phyloP scores from a whole-genome alignment of 2,113 vertebrate genomes.

The Progne subis region DNA sequence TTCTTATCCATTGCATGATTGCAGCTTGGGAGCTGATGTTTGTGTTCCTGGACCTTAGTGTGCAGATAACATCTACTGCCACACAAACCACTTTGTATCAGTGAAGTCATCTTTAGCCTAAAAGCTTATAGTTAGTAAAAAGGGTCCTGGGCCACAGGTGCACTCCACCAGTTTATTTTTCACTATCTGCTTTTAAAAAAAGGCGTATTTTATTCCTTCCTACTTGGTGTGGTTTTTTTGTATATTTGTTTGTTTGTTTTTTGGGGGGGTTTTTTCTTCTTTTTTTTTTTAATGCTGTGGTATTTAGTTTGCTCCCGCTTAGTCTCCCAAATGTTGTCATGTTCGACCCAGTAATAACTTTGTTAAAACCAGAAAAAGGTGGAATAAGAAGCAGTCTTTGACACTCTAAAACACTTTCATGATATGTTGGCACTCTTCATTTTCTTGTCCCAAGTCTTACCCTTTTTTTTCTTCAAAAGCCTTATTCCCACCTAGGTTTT shows the following conservation, averaged over 20 bases:
- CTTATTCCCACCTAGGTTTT: not conserved
- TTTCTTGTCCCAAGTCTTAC: not conserved
- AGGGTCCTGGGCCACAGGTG: too few relatives aligned
- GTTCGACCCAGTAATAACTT: not conserved
- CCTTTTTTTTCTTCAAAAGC: not conserved
- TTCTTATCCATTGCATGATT: not conserved
- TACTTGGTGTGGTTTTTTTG: too few relatives aligned
- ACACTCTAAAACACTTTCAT: not conserved
- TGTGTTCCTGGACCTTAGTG: not conserved
- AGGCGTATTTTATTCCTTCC: fast-evolving
- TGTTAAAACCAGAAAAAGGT: too few relatives aligned
- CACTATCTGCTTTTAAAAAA: not conserved
- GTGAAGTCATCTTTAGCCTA: not conserved
- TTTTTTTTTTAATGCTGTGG: fast-evolving
- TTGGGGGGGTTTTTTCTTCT: not conserved
- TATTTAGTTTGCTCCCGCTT: not conserved
- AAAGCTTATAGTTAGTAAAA: not conserved
- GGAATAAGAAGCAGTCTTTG: not conserved
- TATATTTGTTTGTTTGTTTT: too few relatives aligned
- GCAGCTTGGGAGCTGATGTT: not conserved
- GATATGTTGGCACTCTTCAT: not conserved
- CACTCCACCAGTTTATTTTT: not conserved
- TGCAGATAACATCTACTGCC: not conserved
- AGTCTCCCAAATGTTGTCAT: not conserved
- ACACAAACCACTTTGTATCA: fast-evolving